Base-by-base conservation (phyloP, 1,140 invertebrate genomes). In the Diploscapter pachys region DNA sequence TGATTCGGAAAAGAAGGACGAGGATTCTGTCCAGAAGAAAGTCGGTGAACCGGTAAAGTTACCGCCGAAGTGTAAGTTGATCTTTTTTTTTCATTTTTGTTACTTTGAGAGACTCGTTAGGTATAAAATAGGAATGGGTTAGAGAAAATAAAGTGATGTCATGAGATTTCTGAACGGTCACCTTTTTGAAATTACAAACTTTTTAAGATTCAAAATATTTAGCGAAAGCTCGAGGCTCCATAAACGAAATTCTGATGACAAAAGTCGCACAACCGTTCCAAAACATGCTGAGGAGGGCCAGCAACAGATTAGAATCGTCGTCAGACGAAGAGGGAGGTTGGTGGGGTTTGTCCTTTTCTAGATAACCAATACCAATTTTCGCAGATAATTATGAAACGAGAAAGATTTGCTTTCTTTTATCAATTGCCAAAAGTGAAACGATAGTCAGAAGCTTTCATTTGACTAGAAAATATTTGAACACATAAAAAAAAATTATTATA, bases 181-280 rank as follows among this genome's bases (percentile, higher is more conserved):
- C 13, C 8, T 9, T 8, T 65, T 2, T 65, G 9, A 2, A 0
- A 65, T 9, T 9, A 8, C 63, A 65, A 31, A 31, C 9, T 9
- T 65, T 8, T 9, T 65, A 8, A 31, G 6, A 8, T 65, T 31
- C 63, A 9, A 50, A 65, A 65, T 6, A 48, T 64, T 64, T 64
- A 8, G 6, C 52, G 51, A 9, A 54, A 55, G 57, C 2, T n/a
- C 11, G 66, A 6, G 66, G 66, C 2, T 53, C 66, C 66, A 11
- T 68, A n/a, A 52, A 68, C 0, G 66, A 68, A 59, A 11, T 59
- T 52, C 11, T 68, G 51, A 52, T 68, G 6, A 68, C n/a, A 52
- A 68, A 68, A 53, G 50, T 68, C 5, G 48, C 66, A 5, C 66
- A 68, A 55, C 66, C 66, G 6, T 68, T 68, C 52, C 13, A 11